Evolutionary conservation across 2,888 invertebrate genomes (phyloP), one percentile per base, ranked within the genome.

Genomic region (Philhelius pedissequus): DNA sequence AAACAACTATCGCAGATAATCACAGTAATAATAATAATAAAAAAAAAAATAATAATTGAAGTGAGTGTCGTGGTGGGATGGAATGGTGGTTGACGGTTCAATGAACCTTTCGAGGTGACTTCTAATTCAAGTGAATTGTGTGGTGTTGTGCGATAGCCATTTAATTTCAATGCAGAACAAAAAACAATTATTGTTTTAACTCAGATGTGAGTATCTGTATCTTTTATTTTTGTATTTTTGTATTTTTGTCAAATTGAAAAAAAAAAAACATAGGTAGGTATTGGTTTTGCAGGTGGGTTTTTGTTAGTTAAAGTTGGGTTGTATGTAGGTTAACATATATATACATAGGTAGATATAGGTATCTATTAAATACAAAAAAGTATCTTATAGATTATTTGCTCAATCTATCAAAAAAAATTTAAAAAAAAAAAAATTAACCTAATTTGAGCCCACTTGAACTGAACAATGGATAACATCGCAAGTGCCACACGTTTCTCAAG

Each of bases 1-100:
- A 84, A 80, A 84, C 80, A 84, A 80, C 84, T 80, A 84, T 84
- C 75, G 80, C 75, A 84, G 80, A 76, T 80, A 84, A 84, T 80
- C 80, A 76, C 75, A 76, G 75, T 76, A 84, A 80, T 80, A 84
- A 80, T 54, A 75, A 76, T 70, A 76, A 71, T 76, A 84, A 80
- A 76, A 84, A 80, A 48, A 75, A 66, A 60, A 79, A 76, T 70
- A 84, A 84, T 84, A 84, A 80, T 79, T 84, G 84, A 84, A 84
- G 75, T 80, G 74, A 71, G 79, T 60, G 70, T 56, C 27, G 60
- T 80, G 75, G 64, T 68, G 73, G 64, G 54, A 27, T 45, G 40
- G 20, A 7, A 5, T 25, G 25, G 25, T 5, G 4, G 38, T 4
- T 15, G 18, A 25, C 11, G 66, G 74, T 80, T 84, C 84, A 84